Percentiles rank a stretch among this genome's conserved stretches.
These are phyloP conservation scores for Benitochromis conjunctus DNA, from an alignment of 2,113 vertebrate genomes.

Conservation along the genomic window DNA sequence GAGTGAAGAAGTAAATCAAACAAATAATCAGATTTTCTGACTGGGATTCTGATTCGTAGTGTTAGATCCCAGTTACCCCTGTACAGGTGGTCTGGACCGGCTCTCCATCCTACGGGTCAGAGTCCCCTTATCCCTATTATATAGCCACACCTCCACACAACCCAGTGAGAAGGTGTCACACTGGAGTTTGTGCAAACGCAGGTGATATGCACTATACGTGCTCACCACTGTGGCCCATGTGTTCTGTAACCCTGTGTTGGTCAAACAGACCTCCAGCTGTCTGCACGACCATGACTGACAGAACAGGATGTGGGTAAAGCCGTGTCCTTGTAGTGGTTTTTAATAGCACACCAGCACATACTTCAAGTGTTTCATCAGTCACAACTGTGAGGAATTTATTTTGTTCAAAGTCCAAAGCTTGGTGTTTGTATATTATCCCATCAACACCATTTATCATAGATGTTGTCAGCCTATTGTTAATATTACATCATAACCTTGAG, in stretches of 20 bases:
- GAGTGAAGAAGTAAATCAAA: not conserved
- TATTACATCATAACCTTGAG: not conserved
- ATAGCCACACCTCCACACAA: not conserved
- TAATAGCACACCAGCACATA: not conserved
- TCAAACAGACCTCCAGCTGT: not conserved
- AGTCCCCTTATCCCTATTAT: no score
- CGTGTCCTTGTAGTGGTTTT: not conserved
- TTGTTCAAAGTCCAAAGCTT: not conserved
- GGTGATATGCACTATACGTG: not conserved
- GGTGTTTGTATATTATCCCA: no score
- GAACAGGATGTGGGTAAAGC: not conserved
- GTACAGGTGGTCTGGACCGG: no score
- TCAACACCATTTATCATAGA: not conserved
- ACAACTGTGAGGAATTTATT: not conserved
- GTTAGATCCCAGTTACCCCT: no score
- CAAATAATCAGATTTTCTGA: not conserved
- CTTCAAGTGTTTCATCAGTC: not conserved
- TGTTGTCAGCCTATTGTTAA: not conserved
- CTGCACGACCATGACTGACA: not conserved
- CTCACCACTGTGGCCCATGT: not conserved
- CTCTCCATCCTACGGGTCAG: no score
- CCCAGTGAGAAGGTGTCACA: not conserved
- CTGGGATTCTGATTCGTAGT: not conserved
- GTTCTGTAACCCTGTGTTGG: not conserved
- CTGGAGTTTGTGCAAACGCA: not conserved